These are phyloP conservation scores for Phrynosoma blainvillii DNA, from an alignment of 2,113 vertebrate genomes.

Conservation along the genomic window DNA sequence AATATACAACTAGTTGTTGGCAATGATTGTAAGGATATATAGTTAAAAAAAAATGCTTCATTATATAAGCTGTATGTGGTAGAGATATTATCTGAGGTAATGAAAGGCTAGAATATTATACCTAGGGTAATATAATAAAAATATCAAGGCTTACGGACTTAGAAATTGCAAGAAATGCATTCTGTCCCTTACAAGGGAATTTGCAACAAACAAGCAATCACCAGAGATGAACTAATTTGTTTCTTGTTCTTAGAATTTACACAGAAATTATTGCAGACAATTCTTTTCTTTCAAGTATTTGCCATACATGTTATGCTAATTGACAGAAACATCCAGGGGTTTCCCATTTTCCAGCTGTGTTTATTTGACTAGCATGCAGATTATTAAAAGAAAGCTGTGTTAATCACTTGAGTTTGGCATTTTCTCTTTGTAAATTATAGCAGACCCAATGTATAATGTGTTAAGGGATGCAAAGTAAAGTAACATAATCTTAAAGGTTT, in stretches of 20 bases:
- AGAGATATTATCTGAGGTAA: not conserved
- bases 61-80: not conserved
- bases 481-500: not conserved
- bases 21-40: not conserved
- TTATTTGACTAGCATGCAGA: conserved; percentile 26
- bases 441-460: not conserved
- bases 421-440: conserved; percentile 25
- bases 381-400: conserved; percentile 33
- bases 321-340: conserved; percentile 35
- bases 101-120: not conserved
- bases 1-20: not conserved
- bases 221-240: conserved; percentile 9
- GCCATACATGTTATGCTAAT: conserved; percentile 27
- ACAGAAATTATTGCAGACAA: conserved; percentile 11
- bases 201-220: not conserved
- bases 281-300: conserved; percentile 21
- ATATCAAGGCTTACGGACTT: not conserved
- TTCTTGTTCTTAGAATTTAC: conserved; percentile 16
- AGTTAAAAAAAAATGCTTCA: not conserved
- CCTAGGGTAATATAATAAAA: not conserved
- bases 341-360: conserved; percentile 36
- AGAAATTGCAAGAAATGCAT: not conserved
- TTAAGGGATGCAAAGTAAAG: not conserved
- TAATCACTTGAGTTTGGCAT: conserved; percentile 32
- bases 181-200: not conserved